Evolutionary conservation across 2,888 invertebrate genomes (phyloP).

Genomic region (Drosophila hamatofila): DNA sequence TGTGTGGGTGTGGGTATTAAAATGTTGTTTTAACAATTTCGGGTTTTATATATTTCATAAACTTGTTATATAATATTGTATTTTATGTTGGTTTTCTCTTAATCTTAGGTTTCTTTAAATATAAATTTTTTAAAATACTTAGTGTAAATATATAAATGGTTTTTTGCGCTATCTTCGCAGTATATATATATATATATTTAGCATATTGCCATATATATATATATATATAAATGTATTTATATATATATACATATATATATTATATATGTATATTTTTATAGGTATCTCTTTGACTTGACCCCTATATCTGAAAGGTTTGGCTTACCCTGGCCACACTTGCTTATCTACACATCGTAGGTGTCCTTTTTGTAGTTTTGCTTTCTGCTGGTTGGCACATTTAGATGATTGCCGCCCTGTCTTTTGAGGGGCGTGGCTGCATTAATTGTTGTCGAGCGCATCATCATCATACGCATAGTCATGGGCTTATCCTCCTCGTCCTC

Average conservation of each 20-base stretch:
- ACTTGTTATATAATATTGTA: slow-evolving; percentile 17
- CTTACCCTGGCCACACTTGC: slow-evolving; percentile 17
- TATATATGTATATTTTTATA: slow-evolving; percentile 11
- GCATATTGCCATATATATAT: slow-evolving; percentile 16
- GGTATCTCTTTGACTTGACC: slow-evolving; percentile 13
- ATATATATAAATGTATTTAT: slow-evolving; percentile 10
- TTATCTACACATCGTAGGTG: slow-evolving; percentile 86
- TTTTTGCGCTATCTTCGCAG: slow-evolving; percentile 53
- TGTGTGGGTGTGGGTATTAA: slow-evolving; percentile 25
- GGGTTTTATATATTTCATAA: slow-evolving; percentile 26
- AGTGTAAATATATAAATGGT: slow-evolving; percentile 67
- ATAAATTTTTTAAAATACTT: slow-evolving; percentile 77
- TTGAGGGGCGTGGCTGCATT: slow-evolving; percentile 45
- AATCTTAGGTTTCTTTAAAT: slow-evolving; percentile 54
- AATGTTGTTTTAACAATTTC: slow-evolving; percentile 47
- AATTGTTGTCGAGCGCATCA: slow-evolving; percentile 70
- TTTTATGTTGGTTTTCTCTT: slow-evolving; percentile 37
- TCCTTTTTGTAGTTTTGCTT: slow-evolving; percentile 86
- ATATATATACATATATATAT: slow-evolving; percentile 12
- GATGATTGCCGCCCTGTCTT: slow-evolving; percentile 71
- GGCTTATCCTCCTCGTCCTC: slow-evolving; percentile 86
- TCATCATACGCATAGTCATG: slow-evolving; percentile 84
- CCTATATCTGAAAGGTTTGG: neutral
- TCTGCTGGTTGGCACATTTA: slow-evolving; percentile 85
- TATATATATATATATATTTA: slow-evolving; percentile 11